phyloP scores from a whole-genome alignment of 2,113 vertebrate genomes.

The Larimichthys crocea region DNA sequence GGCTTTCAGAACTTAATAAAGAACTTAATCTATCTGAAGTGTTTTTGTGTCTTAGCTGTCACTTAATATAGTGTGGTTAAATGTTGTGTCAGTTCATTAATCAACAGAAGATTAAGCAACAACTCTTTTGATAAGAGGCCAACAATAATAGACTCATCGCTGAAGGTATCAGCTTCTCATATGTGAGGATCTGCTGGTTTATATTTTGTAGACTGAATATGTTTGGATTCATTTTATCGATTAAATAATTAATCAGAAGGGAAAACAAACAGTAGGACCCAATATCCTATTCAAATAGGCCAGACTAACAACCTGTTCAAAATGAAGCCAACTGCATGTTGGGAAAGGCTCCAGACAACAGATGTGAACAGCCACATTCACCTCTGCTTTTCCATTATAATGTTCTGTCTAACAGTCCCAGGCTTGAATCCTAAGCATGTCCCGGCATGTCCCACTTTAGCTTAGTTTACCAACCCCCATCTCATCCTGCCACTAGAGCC shows the following conservation, averaged over 20 bases:
- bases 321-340: conserved; percentile 34
- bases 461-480: conserved; percentile 66
- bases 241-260: conserved; percentile 15
- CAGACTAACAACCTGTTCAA: neutral
- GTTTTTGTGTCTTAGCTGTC: neutral
- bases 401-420: conserved; percentile 48
- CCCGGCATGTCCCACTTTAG: conserved; percentile 77
- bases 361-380: conserved; percentile 59
- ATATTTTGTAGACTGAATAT: neutral
- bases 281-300: conserved; percentile 16
- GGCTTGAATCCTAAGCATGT: conserved; percentile 71
- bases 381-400: conserved; percentile 57
- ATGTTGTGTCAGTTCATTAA: neutral
- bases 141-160: neutral
- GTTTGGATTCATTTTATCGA: neutral
- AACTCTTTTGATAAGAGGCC: too few species aligned
- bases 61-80: neutral
- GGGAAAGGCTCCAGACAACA: conserved; percentile 56
- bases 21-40: neutral
- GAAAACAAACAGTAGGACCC: neutral
- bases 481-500: conserved; percentile 69
- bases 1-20: neutral
- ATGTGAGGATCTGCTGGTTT: neutral
- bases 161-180: neutral
- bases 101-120: neutral